phyloP scores from a whole-genome alignment of 2,888 invertebrate species.

The Lasioglossum zephyrum region DNA sequence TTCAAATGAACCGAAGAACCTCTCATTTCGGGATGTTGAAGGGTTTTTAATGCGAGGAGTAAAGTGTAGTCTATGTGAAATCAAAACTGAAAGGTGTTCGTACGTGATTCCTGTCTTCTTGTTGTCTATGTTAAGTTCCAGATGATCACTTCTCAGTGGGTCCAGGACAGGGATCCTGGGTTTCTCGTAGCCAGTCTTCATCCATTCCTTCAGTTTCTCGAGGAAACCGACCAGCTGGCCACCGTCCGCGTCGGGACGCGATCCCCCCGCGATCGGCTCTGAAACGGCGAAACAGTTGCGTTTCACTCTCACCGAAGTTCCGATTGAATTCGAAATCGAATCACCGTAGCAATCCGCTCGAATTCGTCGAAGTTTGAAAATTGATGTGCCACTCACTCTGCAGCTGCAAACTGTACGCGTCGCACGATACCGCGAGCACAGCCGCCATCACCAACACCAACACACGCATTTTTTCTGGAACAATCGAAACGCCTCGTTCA shows the following conservation, averaged over 20 bases:
- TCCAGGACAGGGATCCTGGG: constrained; percentile 75
- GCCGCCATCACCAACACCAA: background rate
- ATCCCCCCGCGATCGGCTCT: background rate
- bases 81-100: constrained; percentile 10
- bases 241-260: fast-evolving
- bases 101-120: constrained; percentile 38
- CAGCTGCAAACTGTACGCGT: background rate
- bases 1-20: too few relatives aligned
- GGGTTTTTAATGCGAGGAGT: background rate
- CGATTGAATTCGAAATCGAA: background rate
- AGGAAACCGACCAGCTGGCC: constrained; percentile 49
- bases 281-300: background rate
- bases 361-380: too few relatives aligned
- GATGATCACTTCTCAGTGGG: constrained; percentile 51
- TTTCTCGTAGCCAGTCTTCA: constrained; percentile 63
- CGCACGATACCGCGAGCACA: constrained; percentile 1
- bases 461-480: constrained; percentile 26
- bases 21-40: too few relatives aligned
- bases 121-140: constrained; percentile 37
- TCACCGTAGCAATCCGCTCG: background rate
- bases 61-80: background rate
- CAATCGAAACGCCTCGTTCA: background rate
- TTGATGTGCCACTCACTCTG: constrained; percentile 14
- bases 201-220: constrained; percentile 50
- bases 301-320: background rate